Base-by-base conservation (phyloP, 2,888 invertebrate genomes). In the Thymelicus acteon region DNA sequence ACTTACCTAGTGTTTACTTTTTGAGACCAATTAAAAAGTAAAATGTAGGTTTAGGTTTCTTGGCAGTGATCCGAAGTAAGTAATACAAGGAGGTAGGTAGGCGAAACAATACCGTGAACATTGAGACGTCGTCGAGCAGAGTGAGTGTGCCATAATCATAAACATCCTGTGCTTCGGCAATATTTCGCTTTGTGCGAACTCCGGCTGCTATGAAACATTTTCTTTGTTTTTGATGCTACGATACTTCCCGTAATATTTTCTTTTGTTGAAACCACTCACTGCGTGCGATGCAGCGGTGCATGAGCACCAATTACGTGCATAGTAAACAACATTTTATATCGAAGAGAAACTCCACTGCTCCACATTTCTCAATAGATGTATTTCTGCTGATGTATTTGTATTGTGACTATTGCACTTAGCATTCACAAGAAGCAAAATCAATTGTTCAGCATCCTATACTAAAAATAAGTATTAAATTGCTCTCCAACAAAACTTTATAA, bases 161-260 rank as follows among this genome's bases (percentile, higher is more conserved):
- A 91, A 89, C 86, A 91, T 91, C 90, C 90, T 87, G 87, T 81
- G 83, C 83, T 85, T 80, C 83, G 84, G 87, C 89, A 89, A 90
- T 91, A 91, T 89, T 89, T 87, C 86, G 85, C 91, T 90, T 91
- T 92, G 90, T 91, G 87, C 85, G 86, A 89, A 85, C 88, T 89
- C 86, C 80, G 83, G 80, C 85, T 85, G 84, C 85, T 81, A 81
- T 85, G 84, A 84, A 85, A 83, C 85, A 86, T 79, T 71, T 83
- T 87, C 90, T 92, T 92, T 92, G 92, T 93, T 92, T 88, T 86
- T 86, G 83, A 74, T 86, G 82, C 88, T 87, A 82, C 90, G 88
- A 91, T 92, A 91, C 91, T 90, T 91, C 89, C 86, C 86, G 82
- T 85, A 90, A 90, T 90, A 89, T 88, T 89, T 89, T 86, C 92